Evolutionary conservation across 2,113 vertebrate species (phyloP), one percentile per base, ranked within the genome.

Genomic region (Zosterops japonicus): DNA sequence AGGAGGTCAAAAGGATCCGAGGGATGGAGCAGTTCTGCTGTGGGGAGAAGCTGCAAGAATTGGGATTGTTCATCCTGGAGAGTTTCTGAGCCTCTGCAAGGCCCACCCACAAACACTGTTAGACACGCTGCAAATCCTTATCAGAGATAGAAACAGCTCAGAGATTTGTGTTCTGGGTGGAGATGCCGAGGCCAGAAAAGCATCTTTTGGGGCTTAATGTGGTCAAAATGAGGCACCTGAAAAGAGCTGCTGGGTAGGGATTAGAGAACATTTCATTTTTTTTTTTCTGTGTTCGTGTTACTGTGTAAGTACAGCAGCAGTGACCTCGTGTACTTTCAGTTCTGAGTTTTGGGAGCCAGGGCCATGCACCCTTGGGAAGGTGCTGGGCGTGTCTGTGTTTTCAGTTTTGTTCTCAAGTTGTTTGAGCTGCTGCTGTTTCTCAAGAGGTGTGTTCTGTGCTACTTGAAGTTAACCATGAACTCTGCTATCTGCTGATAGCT

Each of bases 391-490:
- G 82, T 8, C 72, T 5, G 72, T 29, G n/a, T 69, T 87, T 91
- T 64, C 53, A 36, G 84, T 70, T 86, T 65, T 60, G 29, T 44
- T 39, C 77, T 39, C 50, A 13, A 18, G 33, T 33, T 96, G 67
- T 94, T 88, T 89, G 94, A 94, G 79, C 83, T 85, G 94, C 86
- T 95, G 89, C 89, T 29, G 1, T 77, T 94, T 60, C 71, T 92
- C 79, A 42, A 89, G 96, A 96, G 91, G 90, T 61, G 78, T 90
- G 75, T 93, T 90, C 89, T 8, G 55, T 9, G 80, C 95, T 86
- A 56, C 96, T 93, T 86, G 95, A 94, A 92, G 94, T 96, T 95
- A 94, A 87, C 94, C 85, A 71, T 92, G 95, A 97, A 88, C 92
- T 69, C 88, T 12, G 72, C 94, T 95, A 80, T 92, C 95, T 92